A percentile compares a stretch with the other conserved stretches of the same genome.
Conservation (phyloP, 1,140 invertebrate species). For the Macrobrachium rosenbergii region DNA sequence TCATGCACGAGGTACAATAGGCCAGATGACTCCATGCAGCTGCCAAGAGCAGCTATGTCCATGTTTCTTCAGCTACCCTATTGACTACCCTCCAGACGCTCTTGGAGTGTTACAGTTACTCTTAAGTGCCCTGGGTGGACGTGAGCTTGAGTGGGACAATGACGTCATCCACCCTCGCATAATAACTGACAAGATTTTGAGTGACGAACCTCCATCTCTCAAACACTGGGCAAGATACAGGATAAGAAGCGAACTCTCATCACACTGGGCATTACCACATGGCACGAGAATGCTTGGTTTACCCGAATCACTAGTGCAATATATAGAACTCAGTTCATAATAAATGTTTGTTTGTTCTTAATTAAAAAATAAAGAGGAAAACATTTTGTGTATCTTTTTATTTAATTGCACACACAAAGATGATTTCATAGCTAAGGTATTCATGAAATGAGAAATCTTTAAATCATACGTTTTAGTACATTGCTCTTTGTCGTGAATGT, state of each 20-base stretch:
- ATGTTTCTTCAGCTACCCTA: slow-evolving; percentile 24
- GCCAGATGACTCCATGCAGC: slow-evolving; percentile 27
- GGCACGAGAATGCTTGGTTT: slow-evolving; percentile 4
- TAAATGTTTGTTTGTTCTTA: too few relatives aligned
- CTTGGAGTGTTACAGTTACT: slow-evolving; percentile 34
- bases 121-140: slow-evolving; percentile 24
- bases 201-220: slow-evolving; percentile 27
- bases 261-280: slow-evolving; percentile 24
- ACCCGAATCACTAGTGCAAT: slow-evolving; percentile 2
- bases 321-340: neutral
- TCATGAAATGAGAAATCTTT: too few relatives aligned
- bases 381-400: too few relatives aligned
- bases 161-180: slow-evolving; percentile 34
- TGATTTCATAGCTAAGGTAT: too few relatives aligned
- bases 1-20: slow-evolving; percentile 35
- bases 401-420: too few relatives aligned
- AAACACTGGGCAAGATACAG: slow-evolving; percentile 49
- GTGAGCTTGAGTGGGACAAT: neutral
- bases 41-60: slow-evolving; percentile 20
- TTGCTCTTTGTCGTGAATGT: too few relatives aligned
- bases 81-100: slow-evolving; percentile 28
- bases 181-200: slow-evolving; percentile 17
- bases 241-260: slow-evolving; percentile 2
- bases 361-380: too few relatives aligned
- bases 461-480: too few relatives aligned